Conservation (phyloP, 2,113 vertebrate species). For the Calyptommatus sinebrachiatus region DNA sequence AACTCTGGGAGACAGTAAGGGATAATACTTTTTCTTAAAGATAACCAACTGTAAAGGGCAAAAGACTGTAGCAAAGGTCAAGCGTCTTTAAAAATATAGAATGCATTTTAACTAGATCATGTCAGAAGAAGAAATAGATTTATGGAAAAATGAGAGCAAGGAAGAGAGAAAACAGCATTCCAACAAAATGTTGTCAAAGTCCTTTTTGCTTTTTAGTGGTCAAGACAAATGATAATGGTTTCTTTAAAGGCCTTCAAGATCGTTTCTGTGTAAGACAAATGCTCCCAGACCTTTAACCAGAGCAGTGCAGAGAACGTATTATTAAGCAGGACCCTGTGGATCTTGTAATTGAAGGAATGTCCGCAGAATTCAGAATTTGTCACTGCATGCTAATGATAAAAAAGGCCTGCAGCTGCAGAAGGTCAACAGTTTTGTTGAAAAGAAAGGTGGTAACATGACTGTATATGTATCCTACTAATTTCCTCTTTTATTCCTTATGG, state of each 20-base stretch:
- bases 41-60: slow-evolving; percentile 20
- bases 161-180: not conserved
- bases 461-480: not conserved
- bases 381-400: slow-evolving; percentile 16
- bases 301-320: slow-evolving; percentile 13
- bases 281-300: slow-evolving; percentile 26
- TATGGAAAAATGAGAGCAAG: not conserved
- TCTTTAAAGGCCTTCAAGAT: slow-evolving; percentile 6
- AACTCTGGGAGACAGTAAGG: slow-evolving; percentile 1
- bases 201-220: not conserved
- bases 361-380: slow-evolving; percentile 9
- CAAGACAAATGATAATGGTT: slow-evolving; percentile 33
- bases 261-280: slow-evolving; percentile 30
- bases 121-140: slow-evolving; percentile 19
- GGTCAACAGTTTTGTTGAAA: not conserved
- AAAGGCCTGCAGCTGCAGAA: not conserved
- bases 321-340: slow-evolving; percentile 16
- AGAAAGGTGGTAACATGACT: not conserved
- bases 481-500: not conserved
- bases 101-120: slow-evolving; percentile 13
- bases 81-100: not conserved
- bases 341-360: slow-evolving; percentile 15
- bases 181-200: not conserved
- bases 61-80: not conserved
- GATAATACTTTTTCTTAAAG: slow-evolving; percentile 13